Conservation (phyloP, 2,113 vertebrate species). For the Chloropsis cyanopogon region DNA sequence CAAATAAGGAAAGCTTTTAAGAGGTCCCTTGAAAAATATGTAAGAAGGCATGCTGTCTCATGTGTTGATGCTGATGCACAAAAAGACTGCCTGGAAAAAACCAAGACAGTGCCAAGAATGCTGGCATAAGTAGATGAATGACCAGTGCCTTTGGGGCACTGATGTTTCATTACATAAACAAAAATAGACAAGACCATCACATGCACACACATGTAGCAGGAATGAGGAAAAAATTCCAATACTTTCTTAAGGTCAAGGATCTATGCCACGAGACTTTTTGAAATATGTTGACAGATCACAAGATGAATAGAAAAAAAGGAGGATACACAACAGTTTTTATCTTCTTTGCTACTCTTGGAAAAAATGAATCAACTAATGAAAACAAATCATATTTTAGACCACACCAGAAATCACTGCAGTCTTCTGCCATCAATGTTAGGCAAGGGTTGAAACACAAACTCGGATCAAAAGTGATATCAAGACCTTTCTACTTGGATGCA, state of each 20-base stretch:
- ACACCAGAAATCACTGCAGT: background rate
- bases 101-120: background rate
- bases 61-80: background rate
- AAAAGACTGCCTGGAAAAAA: background rate
- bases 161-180: background rate
- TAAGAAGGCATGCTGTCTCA: background rate
- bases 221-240: background rate
- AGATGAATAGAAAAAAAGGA: background rate
- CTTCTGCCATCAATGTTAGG: background rate
- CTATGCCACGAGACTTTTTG: background rate
- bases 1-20: background rate
- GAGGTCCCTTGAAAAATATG: background rate
- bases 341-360: background rate
- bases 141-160: slow-evolving; percentile 39
- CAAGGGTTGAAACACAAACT: background rate
- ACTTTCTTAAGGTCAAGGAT: background rate
- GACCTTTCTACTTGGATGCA: background rate
- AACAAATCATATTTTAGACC: background rate
- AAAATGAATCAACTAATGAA: background rate
- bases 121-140: background rate
- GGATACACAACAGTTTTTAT: background rate
- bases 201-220: slow-evolving; percentile 36
- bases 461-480: background rate
- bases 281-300: background rate
- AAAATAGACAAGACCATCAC: slow-evolving; percentile 35